Percentiles rank a stretch among this genome's conserved stretches.
Conservation (phyloP, 2,797 vertebrate genomes). For the Diceros bicornis region DNA sequence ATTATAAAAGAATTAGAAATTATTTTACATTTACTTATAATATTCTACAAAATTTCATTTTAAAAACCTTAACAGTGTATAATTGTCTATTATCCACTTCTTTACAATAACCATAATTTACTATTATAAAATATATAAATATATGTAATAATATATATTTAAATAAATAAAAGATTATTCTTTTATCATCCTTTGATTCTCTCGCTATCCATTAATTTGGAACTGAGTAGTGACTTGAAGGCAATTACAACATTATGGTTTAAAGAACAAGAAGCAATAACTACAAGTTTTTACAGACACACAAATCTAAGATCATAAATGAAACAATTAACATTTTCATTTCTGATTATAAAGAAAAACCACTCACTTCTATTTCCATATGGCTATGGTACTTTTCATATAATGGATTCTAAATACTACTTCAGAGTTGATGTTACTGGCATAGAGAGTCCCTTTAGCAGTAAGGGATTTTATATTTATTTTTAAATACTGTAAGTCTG, state of each 20-base stretch:
- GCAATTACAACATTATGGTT: neutral
- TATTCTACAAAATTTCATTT: conserved; percentile 1
- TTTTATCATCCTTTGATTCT: neutral
- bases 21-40: conserved; percentile 6
- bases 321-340: neutral
- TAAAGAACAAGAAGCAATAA: neutral
- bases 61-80: neutral
- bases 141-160: neutral
- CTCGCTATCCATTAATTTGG: neutral
- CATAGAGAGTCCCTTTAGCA: neutral
- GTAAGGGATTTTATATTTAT: neutral
- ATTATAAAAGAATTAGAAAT: neutral
- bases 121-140: neutral
- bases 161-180: neutral
- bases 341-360: neutral
- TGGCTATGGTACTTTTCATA: neutral
- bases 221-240: neutral
- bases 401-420: neutral
- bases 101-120: neutral
- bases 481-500: neutral
- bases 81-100: neutral
- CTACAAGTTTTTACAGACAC: neutral
- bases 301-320: neutral
- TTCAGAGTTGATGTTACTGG: neutral
- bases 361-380: neutral